Evolutionary conservation across 2,797 vertebrate species (phyloP).

Genomic region (Anguilla pacifica): DNA sequence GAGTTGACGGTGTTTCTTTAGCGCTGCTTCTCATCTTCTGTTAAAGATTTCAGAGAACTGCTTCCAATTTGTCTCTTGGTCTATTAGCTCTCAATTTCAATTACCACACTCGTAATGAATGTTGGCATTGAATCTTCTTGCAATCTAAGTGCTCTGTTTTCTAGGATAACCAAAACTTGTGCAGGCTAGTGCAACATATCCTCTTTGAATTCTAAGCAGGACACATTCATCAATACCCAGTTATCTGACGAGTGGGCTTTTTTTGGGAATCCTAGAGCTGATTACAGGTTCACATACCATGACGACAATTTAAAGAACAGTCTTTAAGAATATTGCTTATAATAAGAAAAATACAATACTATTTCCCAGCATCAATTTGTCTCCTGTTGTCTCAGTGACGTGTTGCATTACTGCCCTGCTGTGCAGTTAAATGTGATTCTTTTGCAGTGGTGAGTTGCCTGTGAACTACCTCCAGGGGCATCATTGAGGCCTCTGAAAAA

Average conservation of each 20-base stretch:
- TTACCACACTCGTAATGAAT: constrained; percentile 65
- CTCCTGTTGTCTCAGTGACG: neutral
- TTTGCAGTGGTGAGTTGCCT: neutral
- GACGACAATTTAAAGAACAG: neutral
- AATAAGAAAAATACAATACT: neutral
- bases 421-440: neutral
- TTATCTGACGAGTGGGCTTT: neutral
- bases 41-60: neutral
- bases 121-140: constrained; percentile 65
- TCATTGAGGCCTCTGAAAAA: neutral
- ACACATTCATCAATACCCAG: constrained; percentile 16
- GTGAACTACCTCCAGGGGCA: neutral
- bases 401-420: neutral
- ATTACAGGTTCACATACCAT: neutral
- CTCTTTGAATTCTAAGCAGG: constrained; percentile 49
- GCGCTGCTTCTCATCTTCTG: neutral
- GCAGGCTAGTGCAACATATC: constrained; percentile 49
- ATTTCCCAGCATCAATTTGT: neutral
- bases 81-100: constrained; percentile 67
- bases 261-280: neutral
- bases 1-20: neutral
- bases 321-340: neutral
- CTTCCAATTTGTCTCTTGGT: constrained; percentile 61
- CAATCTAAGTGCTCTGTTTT: constrained; percentile 54
- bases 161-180: constrained; percentile 49